These are phyloP conservation scores for Odontomyia ornata DNA, from an alignment of 2,888 invertebrate genomes.

Conservation along the genomic window DNA sequence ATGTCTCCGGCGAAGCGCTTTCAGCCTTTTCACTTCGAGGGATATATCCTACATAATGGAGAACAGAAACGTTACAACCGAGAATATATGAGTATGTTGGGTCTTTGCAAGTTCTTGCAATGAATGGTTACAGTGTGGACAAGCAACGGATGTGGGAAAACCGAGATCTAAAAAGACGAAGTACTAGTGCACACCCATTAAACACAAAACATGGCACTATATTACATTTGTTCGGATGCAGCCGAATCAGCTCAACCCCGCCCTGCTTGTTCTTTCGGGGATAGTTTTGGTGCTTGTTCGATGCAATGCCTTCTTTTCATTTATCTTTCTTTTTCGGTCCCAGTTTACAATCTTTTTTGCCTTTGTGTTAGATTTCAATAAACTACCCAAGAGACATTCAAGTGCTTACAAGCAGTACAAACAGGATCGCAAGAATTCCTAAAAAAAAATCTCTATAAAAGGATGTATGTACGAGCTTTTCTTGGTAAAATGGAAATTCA, in stretches of 20 bases:
- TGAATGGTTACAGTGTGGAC: conserved; percentile 20
- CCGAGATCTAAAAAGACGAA: conserved; percentile 14
- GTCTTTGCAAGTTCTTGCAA: neutral
- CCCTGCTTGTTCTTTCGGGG: neutral
- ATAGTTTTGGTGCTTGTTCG: neutral
- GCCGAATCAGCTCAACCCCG: neutral
- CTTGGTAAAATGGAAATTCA: too few relatives aligned
- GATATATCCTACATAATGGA: too few relatives aligned
- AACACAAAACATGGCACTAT: conserved; percentile 21
- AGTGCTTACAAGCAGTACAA: neutral
- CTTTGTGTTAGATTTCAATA: neutral
- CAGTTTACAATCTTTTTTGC: neutral
- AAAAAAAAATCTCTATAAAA: too few relatives aligned
- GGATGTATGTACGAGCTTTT: too few relatives aligned
- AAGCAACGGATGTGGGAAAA: conserved; percentile 5
- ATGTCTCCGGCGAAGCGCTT: conserved; percentile 11
- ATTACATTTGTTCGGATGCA: conserved; percentile 36
- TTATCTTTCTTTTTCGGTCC: neutral
- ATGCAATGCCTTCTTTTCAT: neutral
- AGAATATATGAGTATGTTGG: neutral
- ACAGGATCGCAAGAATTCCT: too few relatives aligned
- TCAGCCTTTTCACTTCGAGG: neutral
- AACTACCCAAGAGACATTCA: neutral
- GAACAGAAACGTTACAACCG: neutral
- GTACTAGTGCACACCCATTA: conserved; percentile 4